Base-by-base conservation (phyloP, 53 echinoderm and acorn worm genomes). In the Mesocentrotus franciscanus region DNA sequence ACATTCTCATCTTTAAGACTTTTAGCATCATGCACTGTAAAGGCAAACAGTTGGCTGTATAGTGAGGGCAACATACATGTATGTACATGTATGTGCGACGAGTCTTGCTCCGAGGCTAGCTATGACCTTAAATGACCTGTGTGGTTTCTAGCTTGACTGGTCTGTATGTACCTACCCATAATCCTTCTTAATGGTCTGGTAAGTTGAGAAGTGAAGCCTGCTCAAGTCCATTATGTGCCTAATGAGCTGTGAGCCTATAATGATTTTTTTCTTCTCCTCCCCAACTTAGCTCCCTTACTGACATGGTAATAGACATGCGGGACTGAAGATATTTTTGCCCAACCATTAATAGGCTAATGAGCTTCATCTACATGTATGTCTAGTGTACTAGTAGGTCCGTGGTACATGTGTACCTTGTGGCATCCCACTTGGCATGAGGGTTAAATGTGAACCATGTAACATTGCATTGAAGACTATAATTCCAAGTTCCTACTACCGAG, bases 81-180 rank as follows among this genome's bases (percentile, higher is more conserved):
- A n/a, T n/a, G n/a, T n/a, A n/a, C n/a, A n/a, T n/a, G n/a, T n/a
- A 49, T 49, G 49, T 49, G 5, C 6, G 49, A 49, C 3, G 49
- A 49, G 49, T 49, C 49, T 49, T 49, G 49, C 49, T 5, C 3
- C 4, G 9, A 81, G 81, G 11, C 81, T 20, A 81, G 36, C 18
- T 8, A 42, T 42, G 81, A 81, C 81, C 81, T 81, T 36, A 81
- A 81, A 81, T 81, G 81, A 81, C 81, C 81, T 42, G 81, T 42
- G 81, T 81, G 81, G 81, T 81, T 81, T 39, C 18, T 3, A 22
- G 36, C 36, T 81, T 81, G 81, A 81, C 18, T 81, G 39, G 9
- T 2, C 36, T 9, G 33, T 39, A 34, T 81, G 81, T 81, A 81
- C 81, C 33, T 11, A 74, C 32, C 39, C 39, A 29, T 81, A 81